Evolutionary conservation across 2,888 invertebrate genomes (phyloP), one percentile per base, ranked within the genome.

Genomic region (Sericinus montela): DNA sequence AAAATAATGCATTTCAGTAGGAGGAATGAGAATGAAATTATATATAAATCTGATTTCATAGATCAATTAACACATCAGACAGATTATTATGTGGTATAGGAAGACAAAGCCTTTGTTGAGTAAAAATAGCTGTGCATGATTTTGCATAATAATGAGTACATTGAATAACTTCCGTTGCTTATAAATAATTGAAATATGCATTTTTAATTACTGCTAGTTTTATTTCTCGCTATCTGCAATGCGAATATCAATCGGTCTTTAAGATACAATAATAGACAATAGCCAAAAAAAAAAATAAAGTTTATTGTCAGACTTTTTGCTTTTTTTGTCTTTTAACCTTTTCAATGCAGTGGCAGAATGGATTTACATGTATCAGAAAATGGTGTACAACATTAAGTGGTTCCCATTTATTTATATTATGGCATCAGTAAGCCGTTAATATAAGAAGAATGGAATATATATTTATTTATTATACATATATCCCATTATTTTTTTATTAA

Each of bases 161-260:
- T 1, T 15, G 36, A 35, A 15, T n/a, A 16, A 36, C 11, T 32
- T 81, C 74, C 72, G 65, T 78, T 80, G 75, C 73, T 78, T 74
- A 69, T 78, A 77, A 69, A 72, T 59, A 57, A 78, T 80, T 82
- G 75, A 78, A 83, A 82, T 79, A 80, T 76, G 84, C 83, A 82
- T 84, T 80, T 80, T 77, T 72, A 69, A 80, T 76, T 79, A 80
- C 69, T 72, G 64, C 11, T 69, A 58, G 74, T 81, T 80, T 80
- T 70, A 77, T 79, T 77, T 66, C 8, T 32, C 14, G n/a, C n/a
- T 6, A 19, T 36, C 19, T 16, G 36, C 36, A 36, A 36, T 35
- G 14, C 35, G 15, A 35, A 35, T 30, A 30, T 30, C 1, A 30
- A 35, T 15, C n/a, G 35, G 15, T 36, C 1, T 25, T 25, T 1